Conservation (phyloP, 2,797 vertebrate genomes). For the Pseudotriccus pelzelni region DNA sequence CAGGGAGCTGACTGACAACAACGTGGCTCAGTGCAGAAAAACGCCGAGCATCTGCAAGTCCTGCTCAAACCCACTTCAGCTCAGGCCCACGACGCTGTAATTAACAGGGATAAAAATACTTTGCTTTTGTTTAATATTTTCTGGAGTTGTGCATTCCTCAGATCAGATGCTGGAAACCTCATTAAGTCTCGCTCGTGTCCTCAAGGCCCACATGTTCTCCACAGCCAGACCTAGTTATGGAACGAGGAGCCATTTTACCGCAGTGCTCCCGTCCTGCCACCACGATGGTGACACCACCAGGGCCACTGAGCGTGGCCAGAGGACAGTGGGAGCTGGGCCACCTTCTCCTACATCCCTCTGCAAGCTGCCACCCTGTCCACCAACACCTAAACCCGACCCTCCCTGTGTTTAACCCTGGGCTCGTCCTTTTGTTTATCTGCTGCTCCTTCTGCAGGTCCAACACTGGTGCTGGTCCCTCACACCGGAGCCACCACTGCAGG, state of each 20-base stretch:
- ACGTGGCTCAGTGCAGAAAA: not conserved
- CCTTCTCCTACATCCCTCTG: not conserved
- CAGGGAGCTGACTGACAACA: constrained; percentile 41
- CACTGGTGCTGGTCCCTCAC: not conserved
- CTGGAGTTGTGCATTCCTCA: constrained; percentile 30
- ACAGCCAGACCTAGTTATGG: not conserved
- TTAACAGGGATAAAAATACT: constrained; percentile 65
- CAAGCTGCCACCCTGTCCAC: not conserved
- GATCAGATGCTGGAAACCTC: constrained; percentile 51
- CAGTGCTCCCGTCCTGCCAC: not conserved
- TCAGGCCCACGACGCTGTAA: constrained; percentile 51
- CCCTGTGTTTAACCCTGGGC: not conserved
- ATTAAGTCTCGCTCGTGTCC: constrained; percentile 26
- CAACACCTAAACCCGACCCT: not conserved
- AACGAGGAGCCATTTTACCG: not conserved
- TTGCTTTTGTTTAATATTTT: constrained; percentile 63
- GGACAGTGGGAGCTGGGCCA: not conserved
- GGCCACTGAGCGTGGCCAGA: not conserved
- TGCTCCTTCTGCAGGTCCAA: not conserved
- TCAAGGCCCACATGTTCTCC: constrained; percentile 28
- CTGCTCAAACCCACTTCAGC: constrained; percentile 50
- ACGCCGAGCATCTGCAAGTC: constrained; percentile 26
- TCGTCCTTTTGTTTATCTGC: not conserved
- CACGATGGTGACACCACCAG: fast-evolving
- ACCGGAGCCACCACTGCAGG: not conserved